Conservation (phyloP, 23 tunicate genomes). For the Halocynthia roretzi region DNA sequence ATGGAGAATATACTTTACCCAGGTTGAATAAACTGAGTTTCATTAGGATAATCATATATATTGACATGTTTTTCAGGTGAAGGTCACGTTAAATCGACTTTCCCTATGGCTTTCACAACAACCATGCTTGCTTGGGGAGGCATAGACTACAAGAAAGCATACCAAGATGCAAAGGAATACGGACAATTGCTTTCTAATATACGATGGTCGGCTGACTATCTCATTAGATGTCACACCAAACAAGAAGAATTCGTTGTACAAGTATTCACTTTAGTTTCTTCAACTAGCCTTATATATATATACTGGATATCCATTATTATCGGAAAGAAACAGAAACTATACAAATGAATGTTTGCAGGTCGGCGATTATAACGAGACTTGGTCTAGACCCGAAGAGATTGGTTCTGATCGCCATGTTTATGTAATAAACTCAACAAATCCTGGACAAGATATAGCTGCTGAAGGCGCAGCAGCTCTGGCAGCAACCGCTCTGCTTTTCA, state of each 20-base stretch:
- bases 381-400: slow-evolving; percentile 63
- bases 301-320: background rate
- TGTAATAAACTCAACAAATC: slow-evolving; percentile 24
- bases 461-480: slow-evolving; percentile 86
- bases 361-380: slow-evolving; percentile 49
- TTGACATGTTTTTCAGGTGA: slow-evolving; percentile 34
- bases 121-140: slow-evolving; percentile 92
- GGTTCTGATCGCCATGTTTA: slow-evolving; percentile 21
- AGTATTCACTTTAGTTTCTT: slow-evolving; percentile 7
- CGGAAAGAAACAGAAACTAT: background rate
- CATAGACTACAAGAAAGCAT: slow-evolving; percentile 58
- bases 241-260: slow-evolving; percentile 53
- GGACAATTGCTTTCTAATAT: slow-evolving; percentile 31
- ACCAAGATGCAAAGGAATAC: slow-evolving; percentile 43
- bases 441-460: slow-evolving; percentile 67
- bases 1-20: no score
- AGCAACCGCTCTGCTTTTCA: slow-evolving; percentile 56
- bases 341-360: slow-evolving; percentile 25
- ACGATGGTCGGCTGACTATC: slow-evolving; percentile 49
- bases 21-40: no score
- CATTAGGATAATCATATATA: no score
- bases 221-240: slow-evolving; percentile 48
- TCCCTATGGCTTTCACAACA: slow-evolving; percentile 52
- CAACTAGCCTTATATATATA: background rate
- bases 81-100: slow-evolving; percentile 68